Percentiles rank a stretch among this genome's conserved stretches.
phyloP scores from a whole-genome alignment of 2,113 vertebrate species.

The Tursiops truncatus region DNA sequence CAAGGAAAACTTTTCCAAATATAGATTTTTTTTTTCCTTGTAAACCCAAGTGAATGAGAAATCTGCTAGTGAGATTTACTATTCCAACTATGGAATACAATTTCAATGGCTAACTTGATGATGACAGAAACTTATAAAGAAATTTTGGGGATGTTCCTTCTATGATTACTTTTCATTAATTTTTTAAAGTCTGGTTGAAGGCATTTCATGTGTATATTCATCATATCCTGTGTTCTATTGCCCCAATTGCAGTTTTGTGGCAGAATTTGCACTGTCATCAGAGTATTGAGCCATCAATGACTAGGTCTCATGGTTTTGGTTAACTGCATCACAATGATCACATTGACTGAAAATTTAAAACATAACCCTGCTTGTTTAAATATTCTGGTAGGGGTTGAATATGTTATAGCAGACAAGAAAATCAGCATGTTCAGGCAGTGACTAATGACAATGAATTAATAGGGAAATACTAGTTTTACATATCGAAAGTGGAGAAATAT shows the following conservation, averaged over 20 bases:
- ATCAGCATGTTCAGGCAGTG: neutral
- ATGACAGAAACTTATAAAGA: neutral
- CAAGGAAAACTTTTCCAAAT: neutral
- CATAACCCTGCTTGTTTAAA: neutral
- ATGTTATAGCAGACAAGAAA: neutral
- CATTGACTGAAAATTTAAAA: conserved; percentile 39
- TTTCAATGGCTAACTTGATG: neutral
- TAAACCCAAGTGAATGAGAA: neutral
- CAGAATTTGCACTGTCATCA: conserved; percentile 26
- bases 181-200: neutral
- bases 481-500: neutral
- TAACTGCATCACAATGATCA: conserved; percentile 33
- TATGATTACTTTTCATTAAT: neutral
- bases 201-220: neutral
- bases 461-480: neutral
- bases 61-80: neutral
- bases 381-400: neutral
- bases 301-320: conserved; percentile 3
- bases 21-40: neutral
- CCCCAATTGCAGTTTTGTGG: neutral
- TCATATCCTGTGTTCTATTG: neutral
- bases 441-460: neutral
- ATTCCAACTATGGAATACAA: neutral
- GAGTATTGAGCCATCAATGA: neutral
- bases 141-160: neutral